Evolutionary conservation across 2,888 invertebrate genomes (phyloP).

Genomic region (Drosophila flavopinicola): DNA sequence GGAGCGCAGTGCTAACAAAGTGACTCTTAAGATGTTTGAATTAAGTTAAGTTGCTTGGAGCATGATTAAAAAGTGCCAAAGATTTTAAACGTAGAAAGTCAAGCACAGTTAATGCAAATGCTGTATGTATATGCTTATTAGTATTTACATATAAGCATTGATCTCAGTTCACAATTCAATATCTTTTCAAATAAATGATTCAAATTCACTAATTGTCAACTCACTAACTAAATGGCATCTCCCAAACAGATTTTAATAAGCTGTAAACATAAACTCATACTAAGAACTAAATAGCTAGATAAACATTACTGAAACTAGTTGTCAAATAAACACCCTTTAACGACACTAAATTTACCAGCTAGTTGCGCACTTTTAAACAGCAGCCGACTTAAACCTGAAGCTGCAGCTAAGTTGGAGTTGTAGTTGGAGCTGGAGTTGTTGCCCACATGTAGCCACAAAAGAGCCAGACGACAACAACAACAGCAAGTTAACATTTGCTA

Average conservation of each 20-base stretch:
- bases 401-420: conserved; percentile 5
- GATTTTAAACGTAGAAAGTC: too few species aligned
- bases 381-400: conserved; percentile 1
- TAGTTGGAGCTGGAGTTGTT: conserved; percentile 3
- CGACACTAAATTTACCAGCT: conserved; percentile 51
- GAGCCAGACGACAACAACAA: conserved; percentile 21
- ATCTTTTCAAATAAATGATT: too few species aligned
- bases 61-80: neutral
- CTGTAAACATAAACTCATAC: too few species aligned
- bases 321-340: conserved; percentile 32
- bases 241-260: too few species aligned
- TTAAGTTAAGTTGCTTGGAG: neutral
- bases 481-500: conserved; percentile 71
- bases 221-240: too few species aligned
- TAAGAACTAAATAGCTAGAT: too few species aligned
- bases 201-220: too few species aligned
- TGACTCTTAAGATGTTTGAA: too few species aligned
- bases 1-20: conserved; percentile 5
- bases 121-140: too few species aligned
- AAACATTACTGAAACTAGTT: neutral
- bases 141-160: too few species aligned
- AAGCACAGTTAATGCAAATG: too few species aligned
- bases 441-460: conserved; percentile 43
- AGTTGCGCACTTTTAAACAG: conserved; percentile 44
- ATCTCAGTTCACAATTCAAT: too few species aligned